Evolutionary conservation across 2,888 invertebrate species (phyloP), one percentile per base, ranked within the genome.

Genomic region (Artemia sinica): DNA sequence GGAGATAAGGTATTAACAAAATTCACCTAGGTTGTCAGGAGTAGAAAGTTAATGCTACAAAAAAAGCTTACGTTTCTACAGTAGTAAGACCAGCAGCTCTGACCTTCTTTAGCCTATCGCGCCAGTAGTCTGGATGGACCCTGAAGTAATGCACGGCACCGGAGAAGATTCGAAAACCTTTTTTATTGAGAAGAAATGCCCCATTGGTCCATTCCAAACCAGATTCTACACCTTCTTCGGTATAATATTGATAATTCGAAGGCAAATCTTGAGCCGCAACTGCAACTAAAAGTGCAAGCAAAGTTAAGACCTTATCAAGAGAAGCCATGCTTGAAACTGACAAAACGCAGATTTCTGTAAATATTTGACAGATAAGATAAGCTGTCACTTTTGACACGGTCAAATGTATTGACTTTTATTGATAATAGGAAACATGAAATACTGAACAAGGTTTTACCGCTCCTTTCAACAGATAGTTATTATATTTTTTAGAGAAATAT

Each of bases 101-200:
- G 73, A 81, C 76, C 74, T 81, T 81, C 69, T 74, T 72, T 51
- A 83, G 75, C 28, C 82, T 75, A 74, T 82, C 81, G 69, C 78
- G 73, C 83, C 83, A 83, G 73, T 80, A 78, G 28, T 76, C 74
- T 2, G 78, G 79, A 70, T 80, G 81, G 2, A 82, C 78, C 63
- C 83, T 75, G 73, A 78, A 79, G 74, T 82, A 82, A 74, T 82
- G 82, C 69, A 82, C 77, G 66, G 83, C 81, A 28, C 83, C 84
- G 74, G 79, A 79, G 70, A 78, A 77, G 14, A 82, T 75, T 8
- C 77, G 77, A 28, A 81, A 76, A 66, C 77, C 76, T 71, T 76
- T 77, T 52, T 77, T 76, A 73, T 81, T 81, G 13, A 81, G 74
- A 10, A 76, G 71, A 65, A 74, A 73, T 5, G 67, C 69, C 28